These are phyloP conservation scores for Lasioglossum marginatum DNA, from an alignment of 2,888 invertebrate genomes.

Conservation along the genomic window DNA sequence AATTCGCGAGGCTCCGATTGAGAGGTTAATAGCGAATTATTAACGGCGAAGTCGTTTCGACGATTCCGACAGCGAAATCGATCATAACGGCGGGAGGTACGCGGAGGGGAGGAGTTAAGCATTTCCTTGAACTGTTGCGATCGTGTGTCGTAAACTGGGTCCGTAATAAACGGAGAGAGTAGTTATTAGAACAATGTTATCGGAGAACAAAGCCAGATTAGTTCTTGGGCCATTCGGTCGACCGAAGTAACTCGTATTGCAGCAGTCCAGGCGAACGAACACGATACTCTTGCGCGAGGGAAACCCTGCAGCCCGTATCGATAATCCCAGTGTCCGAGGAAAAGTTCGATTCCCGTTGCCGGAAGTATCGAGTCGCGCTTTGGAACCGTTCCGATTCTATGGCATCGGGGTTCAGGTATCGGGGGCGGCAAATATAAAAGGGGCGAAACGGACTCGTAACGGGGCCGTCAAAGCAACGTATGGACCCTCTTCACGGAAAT, in stretches of 20 bases:
- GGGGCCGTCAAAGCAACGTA: background rate
- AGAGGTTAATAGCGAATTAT: background rate
- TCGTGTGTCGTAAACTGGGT: background rate
- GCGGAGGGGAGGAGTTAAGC: background rate
- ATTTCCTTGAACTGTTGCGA: background rate
- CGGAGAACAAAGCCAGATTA: constrained; percentile 12
- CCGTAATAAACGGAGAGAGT: background rate
- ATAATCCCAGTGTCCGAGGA: constrained; percentile 7
- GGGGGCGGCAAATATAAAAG: background rate
- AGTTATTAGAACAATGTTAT: constrained; percentile 2
- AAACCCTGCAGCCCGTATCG: background rate
- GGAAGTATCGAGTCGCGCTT: constrained; percentile 4
- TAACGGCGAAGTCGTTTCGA: background rate
- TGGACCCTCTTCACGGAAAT: background rate
- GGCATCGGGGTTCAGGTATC: background rate
- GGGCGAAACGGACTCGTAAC: background rate
- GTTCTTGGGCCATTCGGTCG: background rate
- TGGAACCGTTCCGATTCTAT: background rate
- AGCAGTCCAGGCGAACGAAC: background rate
- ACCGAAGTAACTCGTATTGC: constrained; percentile 8
- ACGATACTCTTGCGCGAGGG: constrained; percentile 4
- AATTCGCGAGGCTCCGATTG: background rate
- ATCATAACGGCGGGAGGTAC: background rate
- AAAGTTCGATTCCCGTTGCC: constrained; percentile 7
- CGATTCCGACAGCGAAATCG: background rate